phyloP scores from a whole-genome alignment of 2,113 vertebrate genomes.

The Eurypyga helias region DNA sequence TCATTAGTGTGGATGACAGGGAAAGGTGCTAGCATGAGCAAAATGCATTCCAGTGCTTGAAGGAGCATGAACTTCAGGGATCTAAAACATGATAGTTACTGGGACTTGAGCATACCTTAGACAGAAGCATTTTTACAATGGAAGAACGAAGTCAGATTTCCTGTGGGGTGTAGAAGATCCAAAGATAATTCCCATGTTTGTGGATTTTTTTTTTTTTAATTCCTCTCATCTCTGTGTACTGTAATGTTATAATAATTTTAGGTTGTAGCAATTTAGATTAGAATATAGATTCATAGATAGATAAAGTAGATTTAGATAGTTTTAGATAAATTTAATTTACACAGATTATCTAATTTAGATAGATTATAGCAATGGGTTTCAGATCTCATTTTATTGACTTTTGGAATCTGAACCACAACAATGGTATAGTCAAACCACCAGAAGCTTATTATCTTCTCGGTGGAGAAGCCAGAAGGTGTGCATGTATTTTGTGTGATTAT shows the following conservation, averaged over 20 bases:
- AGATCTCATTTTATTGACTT: background rate
- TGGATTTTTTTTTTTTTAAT: background rate
- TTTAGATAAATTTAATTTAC: too few relatives aligned
- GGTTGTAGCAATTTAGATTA: background rate
- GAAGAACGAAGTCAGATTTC: background rate
- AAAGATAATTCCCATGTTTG: background rate
- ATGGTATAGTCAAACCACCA: background rate
- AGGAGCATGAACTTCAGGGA: background rate
- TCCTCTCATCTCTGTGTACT: background rate
- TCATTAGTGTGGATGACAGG: background rate
- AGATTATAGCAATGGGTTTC: background rate
- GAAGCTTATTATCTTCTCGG: background rate
- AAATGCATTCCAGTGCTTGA: background rate
- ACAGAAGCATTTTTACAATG: background rate
- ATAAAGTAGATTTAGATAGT: too few relatives aligned
- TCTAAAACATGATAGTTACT: background rate
- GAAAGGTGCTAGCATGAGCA: background rate
- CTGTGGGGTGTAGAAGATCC: background rate
- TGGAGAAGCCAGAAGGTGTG: background rate
- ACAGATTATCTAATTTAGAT: too few relatives aligned
- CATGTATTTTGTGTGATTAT: background rate
- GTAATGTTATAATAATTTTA: background rate
- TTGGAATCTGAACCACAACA: background rate
- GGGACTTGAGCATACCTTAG: background rate
- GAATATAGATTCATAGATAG: too few relatives aligned